Base-by-base conservation (phyloP, 2,113 vertebrate species). In the Myocastor coypus region DNA sequence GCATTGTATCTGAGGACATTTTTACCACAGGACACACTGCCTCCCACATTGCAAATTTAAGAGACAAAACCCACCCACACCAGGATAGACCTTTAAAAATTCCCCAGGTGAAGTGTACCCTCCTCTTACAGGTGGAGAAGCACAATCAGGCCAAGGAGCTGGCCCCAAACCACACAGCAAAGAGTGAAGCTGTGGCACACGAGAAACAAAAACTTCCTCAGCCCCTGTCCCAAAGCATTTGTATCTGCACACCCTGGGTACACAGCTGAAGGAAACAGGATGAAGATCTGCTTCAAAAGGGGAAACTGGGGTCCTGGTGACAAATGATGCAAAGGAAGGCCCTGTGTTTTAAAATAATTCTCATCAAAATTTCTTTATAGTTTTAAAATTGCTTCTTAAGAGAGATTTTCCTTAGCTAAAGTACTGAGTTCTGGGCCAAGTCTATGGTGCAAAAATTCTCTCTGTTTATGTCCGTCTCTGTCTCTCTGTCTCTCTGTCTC, bases 301-400 rank as follows among this genome's bases (percentile, higher is more conserved):
- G 32, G 22, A 34, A 71, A 13, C 40, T 20, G 13, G 64, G 81
- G 69, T 82, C 40, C 13, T 7, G 59, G 1, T 32, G 81, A 50
- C 88, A 71, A 55, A 34, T 0, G 5, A 22, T 24, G 52, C 59
- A n/a, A 64, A 85, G 64, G 30, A n/a, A 34, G 6, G 40, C 46
- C 14, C n/a, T 94, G 1, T 59, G 40, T 66, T 64, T 42, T 34
- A 80, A 46, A 73, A 26, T 34, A 32, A 90, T 80, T 37, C 86
- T 75, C 42, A 86, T 13, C 63, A 95, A 82, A 55, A 90, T 80
- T 93, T 66, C 64, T 80, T 55, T 59, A 19, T 32, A 77, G 5
- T 86, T 5, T 46, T 66, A 34, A 52, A 61, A 78, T 73, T 92
- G 52, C 78, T 86, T 87, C 42, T 63, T 71, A 81, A 85, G 87